These are phyloP conservation scores for Beris chalybata DNA, from an alignment of 2,888 invertebrate genomes.

Conservation along the genomic window DNA sequence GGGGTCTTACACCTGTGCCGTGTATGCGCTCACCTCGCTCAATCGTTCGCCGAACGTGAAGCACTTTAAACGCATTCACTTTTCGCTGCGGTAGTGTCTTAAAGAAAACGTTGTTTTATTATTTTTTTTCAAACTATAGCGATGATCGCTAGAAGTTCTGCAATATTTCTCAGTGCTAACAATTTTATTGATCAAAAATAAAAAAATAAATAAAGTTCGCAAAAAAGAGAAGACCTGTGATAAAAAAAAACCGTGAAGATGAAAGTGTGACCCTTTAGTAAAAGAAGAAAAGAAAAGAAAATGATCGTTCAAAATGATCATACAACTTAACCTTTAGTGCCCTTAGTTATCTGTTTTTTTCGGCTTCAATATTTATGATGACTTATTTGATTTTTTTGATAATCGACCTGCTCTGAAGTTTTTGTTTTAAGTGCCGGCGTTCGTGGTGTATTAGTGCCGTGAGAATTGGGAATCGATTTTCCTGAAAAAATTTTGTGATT, in stretches of 20 bases:
- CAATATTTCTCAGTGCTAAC: too few species aligned
- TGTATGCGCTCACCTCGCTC: constrained; percentile 30
- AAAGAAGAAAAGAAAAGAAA: background rate
- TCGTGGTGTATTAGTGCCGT: background rate
- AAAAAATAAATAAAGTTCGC: too few species aligned
- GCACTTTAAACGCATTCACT: constrained; percentile 30
- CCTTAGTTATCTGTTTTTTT: too few species aligned
- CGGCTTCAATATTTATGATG: too few species aligned
- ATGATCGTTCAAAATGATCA: background rate
- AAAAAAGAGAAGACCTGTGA: too few species aligned
- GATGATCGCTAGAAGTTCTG: too few species aligned
- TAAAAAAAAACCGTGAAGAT: background rate
- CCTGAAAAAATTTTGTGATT: background rate
- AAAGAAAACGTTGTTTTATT: too few species aligned
- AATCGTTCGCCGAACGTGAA: constrained; percentile 35
- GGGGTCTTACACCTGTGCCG: constrained; percentile 33
- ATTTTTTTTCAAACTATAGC: too few species aligned
- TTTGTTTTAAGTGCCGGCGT: too few species aligned
- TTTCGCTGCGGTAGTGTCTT: background rate
- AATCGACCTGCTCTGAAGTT: too few species aligned
- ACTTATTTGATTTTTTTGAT: too few species aligned
- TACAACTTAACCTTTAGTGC: background rate
- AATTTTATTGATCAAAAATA: too few species aligned
- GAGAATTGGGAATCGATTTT: background rate
- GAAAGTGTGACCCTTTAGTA: constrained; percentile 18